Base-by-base conservation (phyloP, 2,888 invertebrate genomes). In the Chrysina gloriosa region DNA sequence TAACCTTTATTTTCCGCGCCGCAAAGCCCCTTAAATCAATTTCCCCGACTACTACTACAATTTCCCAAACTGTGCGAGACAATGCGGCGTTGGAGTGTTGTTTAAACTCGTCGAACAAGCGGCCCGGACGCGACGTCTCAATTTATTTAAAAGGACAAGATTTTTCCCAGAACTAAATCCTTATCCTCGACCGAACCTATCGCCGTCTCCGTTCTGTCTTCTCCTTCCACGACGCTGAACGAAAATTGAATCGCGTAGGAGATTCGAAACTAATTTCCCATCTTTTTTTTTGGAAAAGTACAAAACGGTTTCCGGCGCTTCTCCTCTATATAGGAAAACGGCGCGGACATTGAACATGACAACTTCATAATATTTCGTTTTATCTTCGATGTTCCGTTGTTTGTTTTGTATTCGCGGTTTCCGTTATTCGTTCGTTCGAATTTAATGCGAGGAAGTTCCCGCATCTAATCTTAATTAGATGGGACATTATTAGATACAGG, bases 261-360 rank as follows among this genome's bases (percentile, higher is more conserved):
- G 45, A 61, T 61, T 61, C 58, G 58, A 61, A 61, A 61, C 42
- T 61, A 61, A 61, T 61, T 61, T 61, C 58, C 58, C 45, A 45
- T 61, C 58, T 61, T 61, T 39, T 61, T 54, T 54, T 52, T 16
- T n/a, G 2, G 14, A 25, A n/a, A 61, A 61, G 58, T 61, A 61
- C 29, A 61, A 61, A 61, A 61, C 58, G 42, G n/a, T 61, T 45
- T 27, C 42, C 42, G 4, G 9, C 42, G 7, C 14, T 21, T n/a
- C 16, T 21, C 45, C 45, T 16, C 4, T 21, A 21, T 9, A 16
- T 6, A 19, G 16, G 2, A 6, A 25, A 52, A 52, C 29, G 21
- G 19, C 29, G 16, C n/a, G 42, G 19, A 27, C 7, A 27, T 23
- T 42, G 58, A 25, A 42, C 27, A 61, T 61, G 58, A 61, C 58